Evolutionary conservation across 64 coral and sea anemone genomes (phyloP).

Genomic region (Orbicella faveolata): DNA sequence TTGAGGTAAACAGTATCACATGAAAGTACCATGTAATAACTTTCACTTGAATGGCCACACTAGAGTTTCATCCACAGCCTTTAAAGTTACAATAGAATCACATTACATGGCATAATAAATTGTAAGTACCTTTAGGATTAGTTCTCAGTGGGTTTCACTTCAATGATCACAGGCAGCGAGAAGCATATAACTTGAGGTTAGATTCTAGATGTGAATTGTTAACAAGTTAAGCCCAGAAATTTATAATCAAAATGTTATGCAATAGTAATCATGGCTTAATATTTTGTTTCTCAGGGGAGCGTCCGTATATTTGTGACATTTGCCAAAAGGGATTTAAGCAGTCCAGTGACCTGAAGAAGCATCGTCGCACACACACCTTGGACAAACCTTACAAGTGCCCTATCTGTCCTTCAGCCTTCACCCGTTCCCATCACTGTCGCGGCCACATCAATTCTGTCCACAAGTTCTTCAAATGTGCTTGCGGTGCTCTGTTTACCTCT

Average conservation of each 20-base stretch:
- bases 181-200: background rate
- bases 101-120: too few species aligned
- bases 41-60: too few species aligned
- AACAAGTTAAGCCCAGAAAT: background rate
- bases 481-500: constrained; percentile 86
- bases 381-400: constrained; percentile 95
- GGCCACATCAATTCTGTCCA: constrained; percentile 89
- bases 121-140: too few species aligned
- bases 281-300: constrained; percentile 65
- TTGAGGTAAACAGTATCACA: too few species aligned
- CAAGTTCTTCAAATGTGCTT: constrained; percentile 88
- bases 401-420: constrained; percentile 87
- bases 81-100: too few species aligned
- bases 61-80: too few species aligned
- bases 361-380: constrained; percentile 71
- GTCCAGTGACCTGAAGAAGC: constrained; percentile 96
- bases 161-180: background rate
- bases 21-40: too few species aligned
- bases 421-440: constrained; percentile 87
- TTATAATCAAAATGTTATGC: background rate
- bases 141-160: too few species aligned
- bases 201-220: background rate
- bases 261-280: background rate
- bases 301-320: constrained; percentile 90
- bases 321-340: constrained; percentile 98